Conservation (phyloP, 2,888 invertebrate genomes). For the Synanthedon myopaeformis region DNA sequence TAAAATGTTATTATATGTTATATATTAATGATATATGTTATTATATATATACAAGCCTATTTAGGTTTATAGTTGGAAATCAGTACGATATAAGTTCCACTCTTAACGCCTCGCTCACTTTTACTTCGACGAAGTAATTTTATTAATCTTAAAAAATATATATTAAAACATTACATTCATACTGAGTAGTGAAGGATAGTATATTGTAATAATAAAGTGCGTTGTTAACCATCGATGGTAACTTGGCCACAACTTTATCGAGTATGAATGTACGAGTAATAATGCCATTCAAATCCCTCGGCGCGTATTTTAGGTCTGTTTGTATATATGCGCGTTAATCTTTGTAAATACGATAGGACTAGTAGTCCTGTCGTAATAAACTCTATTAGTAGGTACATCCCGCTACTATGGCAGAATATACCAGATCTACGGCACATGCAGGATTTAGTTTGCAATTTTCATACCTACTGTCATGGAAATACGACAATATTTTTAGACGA, state of each 20-base stretch:
- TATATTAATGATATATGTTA: no score
- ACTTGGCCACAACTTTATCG: not conserved
- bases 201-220: not conserved
- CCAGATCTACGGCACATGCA: no score
- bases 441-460: no score
- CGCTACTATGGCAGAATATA: no score
- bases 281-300: not conserved
- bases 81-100: no score
- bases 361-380: no score
- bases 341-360: not conserved
- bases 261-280: not conserved
- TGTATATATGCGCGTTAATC: not conserved
- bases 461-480: no score
- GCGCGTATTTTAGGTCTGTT: not conserved
- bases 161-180: not conserved
- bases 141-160: not conserved
- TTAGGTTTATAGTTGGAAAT: no score
- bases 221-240: not conserved
- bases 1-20: no score
- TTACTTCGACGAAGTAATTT: not conserved
- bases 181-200: not conserved
- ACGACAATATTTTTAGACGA: no score
- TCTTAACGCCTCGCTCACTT: not conserved
- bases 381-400: no score
- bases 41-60: no score